phyloP scores from a whole-genome alignment of 35 echinoderm and acorn worm species.

The Amphiura filiformis region DNA sequence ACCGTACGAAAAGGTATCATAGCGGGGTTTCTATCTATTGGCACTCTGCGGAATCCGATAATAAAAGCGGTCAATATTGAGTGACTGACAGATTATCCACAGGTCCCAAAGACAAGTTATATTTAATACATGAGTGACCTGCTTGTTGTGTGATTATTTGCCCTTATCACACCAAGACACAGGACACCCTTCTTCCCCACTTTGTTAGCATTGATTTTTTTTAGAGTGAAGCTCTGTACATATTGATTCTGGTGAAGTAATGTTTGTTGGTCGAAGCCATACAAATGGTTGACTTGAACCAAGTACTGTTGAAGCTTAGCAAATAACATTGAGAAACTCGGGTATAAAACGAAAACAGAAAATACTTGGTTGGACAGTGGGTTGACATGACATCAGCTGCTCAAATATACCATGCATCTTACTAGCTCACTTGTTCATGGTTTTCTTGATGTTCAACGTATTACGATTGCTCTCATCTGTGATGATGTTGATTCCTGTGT shows the following conservation, averaged over 20 bases:
- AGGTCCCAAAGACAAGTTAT: no score
- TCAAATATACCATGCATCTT: background rate
- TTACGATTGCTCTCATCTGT: background rate
- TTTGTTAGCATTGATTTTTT: slow-evolving; percentile 56
- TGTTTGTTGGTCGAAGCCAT: slow-evolving; percentile 30
- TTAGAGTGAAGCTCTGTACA: slow-evolving; percentile 15
- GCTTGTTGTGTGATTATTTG: background rate
- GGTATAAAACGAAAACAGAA: no score
- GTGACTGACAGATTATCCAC: no score
- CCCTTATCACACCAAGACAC: background rate
- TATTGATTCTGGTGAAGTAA: slow-evolving; percentile 34
- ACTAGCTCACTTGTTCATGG: background rate
- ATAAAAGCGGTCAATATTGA: no score
- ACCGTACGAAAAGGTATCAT: no score
- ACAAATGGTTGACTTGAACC: slow-evolving; percentile 29
- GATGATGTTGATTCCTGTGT: background rate
- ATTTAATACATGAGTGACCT: no score
- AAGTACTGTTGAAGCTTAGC: slow-evolving; percentile 21
- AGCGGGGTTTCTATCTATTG: no score
- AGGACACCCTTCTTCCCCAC: slow-evolving; percentile 24
- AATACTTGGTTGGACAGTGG: no score
- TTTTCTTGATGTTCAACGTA: background rate
- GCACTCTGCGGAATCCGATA: no score
- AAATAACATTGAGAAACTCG: slow-evolving; percentile 33
- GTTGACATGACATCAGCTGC: slow-evolving; percentile 7